Evolutionary conservation across 2,797 vertebrate genomes (phyloP).

Genomic region (Miichthys miiuy): DNA sequence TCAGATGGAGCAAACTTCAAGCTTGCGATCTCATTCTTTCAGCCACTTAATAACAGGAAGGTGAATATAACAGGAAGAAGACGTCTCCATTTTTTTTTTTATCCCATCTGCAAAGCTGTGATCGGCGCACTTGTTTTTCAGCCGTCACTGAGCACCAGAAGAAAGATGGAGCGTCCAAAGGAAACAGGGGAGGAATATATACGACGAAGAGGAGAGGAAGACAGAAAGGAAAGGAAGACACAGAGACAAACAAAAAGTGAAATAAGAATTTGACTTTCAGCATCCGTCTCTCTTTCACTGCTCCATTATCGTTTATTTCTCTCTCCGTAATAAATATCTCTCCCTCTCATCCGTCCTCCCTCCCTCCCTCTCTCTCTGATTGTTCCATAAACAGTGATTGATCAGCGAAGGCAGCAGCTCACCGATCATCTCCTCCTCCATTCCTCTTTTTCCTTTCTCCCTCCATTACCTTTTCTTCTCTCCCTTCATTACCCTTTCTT

Average conservation of each 20-base stretch:
- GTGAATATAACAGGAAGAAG: neutral
- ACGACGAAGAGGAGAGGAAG: neutral
- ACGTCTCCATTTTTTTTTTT: neutral
- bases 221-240: neutral
- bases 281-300: conserved; percentile 39
- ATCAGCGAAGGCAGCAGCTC: conserved; percentile 61
- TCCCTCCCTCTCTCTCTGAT: conserved; percentile 34
- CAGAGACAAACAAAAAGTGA: neutral
- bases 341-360: conserved; percentile 29
- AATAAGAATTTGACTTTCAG: conserved; percentile 16
- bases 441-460: conserved; percentile 32
- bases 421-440: conserved; percentile 56
- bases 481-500: conserved; percentile 58
- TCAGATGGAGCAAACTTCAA: no score
- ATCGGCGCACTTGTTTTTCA: neutral
- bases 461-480: conserved; percentile 58
- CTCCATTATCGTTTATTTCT: conserved; percentile 39
- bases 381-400: conserved; percentile 69
- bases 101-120: neutral
- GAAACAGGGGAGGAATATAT: neutral
- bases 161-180: no score
- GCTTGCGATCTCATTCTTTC: no score
- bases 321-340: conserved; percentile 32
- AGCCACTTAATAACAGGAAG: no score
- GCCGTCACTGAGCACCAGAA: neutral